These are phyloP conservation scores for Distichodus sexfasciatus DNA, from an alignment of 2,797 vertebrate genomes.

Conservation along the genomic window DNA sequence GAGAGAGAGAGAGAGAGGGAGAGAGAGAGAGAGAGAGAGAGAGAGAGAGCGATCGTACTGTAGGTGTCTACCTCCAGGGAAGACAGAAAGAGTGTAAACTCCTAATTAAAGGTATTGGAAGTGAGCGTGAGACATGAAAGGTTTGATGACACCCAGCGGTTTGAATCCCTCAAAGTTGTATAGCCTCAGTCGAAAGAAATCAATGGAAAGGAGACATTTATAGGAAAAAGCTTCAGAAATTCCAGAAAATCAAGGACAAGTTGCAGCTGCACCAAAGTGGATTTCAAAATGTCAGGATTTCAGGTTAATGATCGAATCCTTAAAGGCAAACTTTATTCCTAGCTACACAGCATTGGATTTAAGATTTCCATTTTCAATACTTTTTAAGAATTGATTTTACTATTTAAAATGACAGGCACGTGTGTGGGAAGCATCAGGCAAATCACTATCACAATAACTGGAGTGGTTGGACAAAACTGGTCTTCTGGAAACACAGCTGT, in stretches of 20 bases:
- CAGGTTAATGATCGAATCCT: too few species aligned
- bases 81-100: conserved; percentile 98
- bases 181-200: conserved; percentile 14
- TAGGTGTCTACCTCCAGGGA: conserved; percentile 98
- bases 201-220: not conserved
- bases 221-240: not conserved
- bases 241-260: not conserved
- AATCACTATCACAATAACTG: too few species aligned
- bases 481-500: not conserved
- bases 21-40: conserved; percentile 68
- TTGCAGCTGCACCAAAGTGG: too few species aligned
- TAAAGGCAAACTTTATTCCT: too few species aligned
- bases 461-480: too few species aligned
- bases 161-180: conserved; percentile 28
- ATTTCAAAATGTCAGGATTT: too few species aligned
- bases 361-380: too few species aligned
- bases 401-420: too few species aligned
- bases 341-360: too few species aligned
- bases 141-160: conserved; percentile 25
- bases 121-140: conserved; percentile 90
- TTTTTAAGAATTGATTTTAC: too few species aligned
- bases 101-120: conserved; percentile 96
- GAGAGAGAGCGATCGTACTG: conserved; percentile 68
- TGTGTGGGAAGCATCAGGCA: too few species aligned
- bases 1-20: conserved; percentile 62